Conservation (phyloP, 2,113 vertebrate species). For the Callaeas wilsoni region DNA sequence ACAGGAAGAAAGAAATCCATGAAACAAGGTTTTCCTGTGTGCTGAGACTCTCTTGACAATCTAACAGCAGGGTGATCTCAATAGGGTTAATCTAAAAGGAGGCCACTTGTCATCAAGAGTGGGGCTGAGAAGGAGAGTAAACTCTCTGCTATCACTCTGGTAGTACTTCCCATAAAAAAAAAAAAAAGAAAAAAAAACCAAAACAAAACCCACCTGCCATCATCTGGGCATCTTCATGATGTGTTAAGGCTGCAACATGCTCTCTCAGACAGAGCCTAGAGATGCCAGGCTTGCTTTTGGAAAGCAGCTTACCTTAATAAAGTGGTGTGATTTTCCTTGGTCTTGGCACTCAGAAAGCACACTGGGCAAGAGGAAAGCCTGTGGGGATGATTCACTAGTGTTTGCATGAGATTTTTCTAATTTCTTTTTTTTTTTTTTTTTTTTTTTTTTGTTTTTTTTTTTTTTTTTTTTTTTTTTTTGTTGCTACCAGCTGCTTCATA, state of each 20-base stretch:
- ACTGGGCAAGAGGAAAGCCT: not conserved
- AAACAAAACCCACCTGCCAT: not conserved
- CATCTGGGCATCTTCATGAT: not conserved
- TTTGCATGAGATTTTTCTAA: conserved; percentile 16
- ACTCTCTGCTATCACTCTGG: not conserved
- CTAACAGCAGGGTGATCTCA: not conserved
- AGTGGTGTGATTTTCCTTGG: not conserved
- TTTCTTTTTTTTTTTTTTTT: not conserved
- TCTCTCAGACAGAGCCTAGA: not conserved
- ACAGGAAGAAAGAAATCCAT: not conserved
- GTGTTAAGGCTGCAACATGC: not conserved
- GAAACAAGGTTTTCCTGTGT: not conserved
- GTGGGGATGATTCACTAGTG: conserved; percentile 8
- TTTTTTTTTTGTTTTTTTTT: not conserved
- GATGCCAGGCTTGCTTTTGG: not conserved
- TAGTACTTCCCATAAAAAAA: not conserved
- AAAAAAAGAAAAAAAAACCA: not conserved
- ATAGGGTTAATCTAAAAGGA: not conserved
- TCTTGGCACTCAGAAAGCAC: not conserved
- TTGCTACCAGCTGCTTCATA: conserved; percentile 41
- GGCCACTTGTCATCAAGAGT: not conserved
- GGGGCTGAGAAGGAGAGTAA: not conserved
- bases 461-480: not conserved
- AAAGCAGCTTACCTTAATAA: conserved; percentile 20
- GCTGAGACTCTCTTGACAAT: not conserved